A percentile compares a stretch with the other conserved stretches of the same genome.
phyloP scores from a whole-genome alignment of 2,888 invertebrate species.

The Vesta saturnalis region DNA sequence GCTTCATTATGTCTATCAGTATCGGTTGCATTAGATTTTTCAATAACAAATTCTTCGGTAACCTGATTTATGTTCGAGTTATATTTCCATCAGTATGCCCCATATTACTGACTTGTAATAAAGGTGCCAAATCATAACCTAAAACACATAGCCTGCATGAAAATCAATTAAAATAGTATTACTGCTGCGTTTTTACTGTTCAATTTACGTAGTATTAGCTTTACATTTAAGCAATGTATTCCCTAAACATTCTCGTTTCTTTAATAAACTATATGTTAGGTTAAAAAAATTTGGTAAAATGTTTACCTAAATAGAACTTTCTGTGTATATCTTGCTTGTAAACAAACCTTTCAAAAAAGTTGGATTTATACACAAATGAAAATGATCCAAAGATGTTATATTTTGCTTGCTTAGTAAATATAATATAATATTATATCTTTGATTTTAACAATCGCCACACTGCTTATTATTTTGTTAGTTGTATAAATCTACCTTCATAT shows the following conservation, averaged over 20 bases:
- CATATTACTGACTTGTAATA: too few relatives aligned
- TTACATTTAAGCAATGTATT: background rate
- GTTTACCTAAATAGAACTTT: background rate
- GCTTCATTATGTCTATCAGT: background rate
- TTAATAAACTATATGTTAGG: background rate
- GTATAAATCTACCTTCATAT: background rate
- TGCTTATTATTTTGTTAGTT: background rate
- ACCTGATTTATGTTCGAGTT: background rate
- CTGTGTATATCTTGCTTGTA: too few relatives aligned
- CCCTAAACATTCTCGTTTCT: background rate
- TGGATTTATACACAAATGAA: background rate
- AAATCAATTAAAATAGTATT: background rate
- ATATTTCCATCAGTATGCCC: background rate
- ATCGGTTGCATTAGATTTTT: background rate
- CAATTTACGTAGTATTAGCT: background rate
- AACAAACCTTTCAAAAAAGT: background rate
- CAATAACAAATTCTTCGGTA: too few relatives aligned
- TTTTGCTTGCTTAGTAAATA: background rate
- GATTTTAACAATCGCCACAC: background rate
- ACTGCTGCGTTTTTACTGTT: background rate
- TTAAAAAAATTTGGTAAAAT: background rate
- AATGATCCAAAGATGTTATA: background rate
- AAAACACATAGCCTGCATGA: too few relatives aligned
- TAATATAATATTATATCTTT: too few relatives aligned
- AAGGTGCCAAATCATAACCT: too few relatives aligned